Evolutionary conservation across 2,888 invertebrate genomes (phyloP).

Genomic region (Glyphotaelius pellucidus): DNA sequence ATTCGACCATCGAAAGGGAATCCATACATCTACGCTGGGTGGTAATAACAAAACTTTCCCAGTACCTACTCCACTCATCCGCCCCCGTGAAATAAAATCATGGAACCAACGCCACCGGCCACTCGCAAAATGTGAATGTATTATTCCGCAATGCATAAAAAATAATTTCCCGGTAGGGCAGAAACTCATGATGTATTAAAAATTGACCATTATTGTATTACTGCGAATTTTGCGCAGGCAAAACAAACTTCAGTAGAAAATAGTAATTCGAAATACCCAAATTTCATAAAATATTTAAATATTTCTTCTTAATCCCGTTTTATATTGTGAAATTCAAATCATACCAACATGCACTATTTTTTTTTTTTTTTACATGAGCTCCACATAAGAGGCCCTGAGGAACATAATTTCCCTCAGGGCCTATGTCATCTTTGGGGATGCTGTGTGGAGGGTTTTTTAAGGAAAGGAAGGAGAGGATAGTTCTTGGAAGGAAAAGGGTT

Average conservation of each 20-base stretch:
- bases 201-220: not conserved
- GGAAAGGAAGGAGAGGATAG: no score
- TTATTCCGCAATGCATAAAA: slow-evolving; percentile 36
- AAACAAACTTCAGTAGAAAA: not conserved
- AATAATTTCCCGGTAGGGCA: not conserved
- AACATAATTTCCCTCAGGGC: no score
- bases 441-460: no score
- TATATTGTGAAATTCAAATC: no score
- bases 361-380: no score
- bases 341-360: no score
- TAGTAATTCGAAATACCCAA: not conserved
- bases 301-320: not conserved
- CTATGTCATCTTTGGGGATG: no score
- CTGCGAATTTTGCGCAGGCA: not conserved
- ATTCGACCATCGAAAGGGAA: slow-evolving; percentile 16
- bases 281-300: not conserved
- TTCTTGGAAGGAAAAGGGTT: no score
- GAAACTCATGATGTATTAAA: not conserved
- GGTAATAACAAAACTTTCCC: slow-evolving; percentile 5
- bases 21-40: not conserved
- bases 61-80: not conserved
- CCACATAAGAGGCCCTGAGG: no score
- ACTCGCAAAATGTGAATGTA: slow-evolving; percentile 36
- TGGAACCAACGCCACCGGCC: slow-evolving; percentile 12
- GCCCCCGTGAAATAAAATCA: not conserved